Evolutionary conservation across 1,140 invertebrate genomes (phyloP).

Genomic region (Polyergus mexicanus): DNA sequence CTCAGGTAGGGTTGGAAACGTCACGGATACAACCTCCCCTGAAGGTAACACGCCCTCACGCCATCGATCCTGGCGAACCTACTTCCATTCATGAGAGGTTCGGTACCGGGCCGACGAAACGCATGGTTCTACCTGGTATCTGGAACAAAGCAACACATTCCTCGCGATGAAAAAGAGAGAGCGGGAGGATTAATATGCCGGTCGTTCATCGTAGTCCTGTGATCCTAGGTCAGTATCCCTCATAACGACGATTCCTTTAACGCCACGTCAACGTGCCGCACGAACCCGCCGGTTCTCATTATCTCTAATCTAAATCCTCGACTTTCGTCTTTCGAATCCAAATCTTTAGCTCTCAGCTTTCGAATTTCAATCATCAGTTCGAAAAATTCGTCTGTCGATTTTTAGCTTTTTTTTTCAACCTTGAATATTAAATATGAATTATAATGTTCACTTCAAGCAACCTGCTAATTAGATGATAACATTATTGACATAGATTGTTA

Average conservation of each 20-base stretch:
- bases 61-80: slow-evolving; percentile 81
- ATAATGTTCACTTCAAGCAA: too few relatives aligned
- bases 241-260: slow-evolving; percentile 33
- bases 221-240: slow-evolving; percentile 72
- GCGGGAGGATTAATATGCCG: not conserved
- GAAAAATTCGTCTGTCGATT: too few relatives aligned
- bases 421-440: not conserved
- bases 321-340: not conserved
- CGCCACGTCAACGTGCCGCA: not conserved
- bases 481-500: too few relatives aligned
- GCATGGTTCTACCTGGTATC: slow-evolving; percentile 76
- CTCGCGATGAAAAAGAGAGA: slow-evolving; percentile 36
- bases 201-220: slow-evolving; percentile 33
- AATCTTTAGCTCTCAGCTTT: not conserved
- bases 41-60: slow-evolving; percentile 80
- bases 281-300: not conserved
- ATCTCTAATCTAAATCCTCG: not conserved
- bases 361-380: too few relatives aligned
- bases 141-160: slow-evolving; percentile 77
- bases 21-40: slow-evolving; percentile 72
- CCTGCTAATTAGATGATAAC: too few relatives aligned
- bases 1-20: slow-evolving; percentile 74
- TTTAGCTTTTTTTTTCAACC: too few relatives aligned
- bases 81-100: slow-evolving; percentile 82
- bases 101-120: slow-evolving; percentile 73